Evolutionary conservation across 2,888 invertebrate species (phyloP).

Genomic region (Gymnoscelis rufifasciata): DNA sequence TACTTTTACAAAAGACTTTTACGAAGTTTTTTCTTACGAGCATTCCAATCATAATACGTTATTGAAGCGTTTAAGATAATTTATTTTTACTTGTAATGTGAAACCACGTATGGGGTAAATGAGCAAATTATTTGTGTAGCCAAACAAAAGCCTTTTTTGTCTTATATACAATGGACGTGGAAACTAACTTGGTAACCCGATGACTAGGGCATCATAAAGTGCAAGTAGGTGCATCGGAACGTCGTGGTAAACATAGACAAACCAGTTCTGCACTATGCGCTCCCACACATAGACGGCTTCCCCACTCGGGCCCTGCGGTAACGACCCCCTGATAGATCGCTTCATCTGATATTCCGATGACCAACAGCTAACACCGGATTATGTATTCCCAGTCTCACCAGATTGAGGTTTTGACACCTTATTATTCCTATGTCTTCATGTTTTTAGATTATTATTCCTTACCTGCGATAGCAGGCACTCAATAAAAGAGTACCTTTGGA

Average conservation of each 20-base stretch:
- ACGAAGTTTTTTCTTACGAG: conserved; percentile 16
- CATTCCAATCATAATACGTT: conserved; percentile 24
- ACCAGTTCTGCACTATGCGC: conserved; percentile 59
- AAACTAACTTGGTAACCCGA: conserved; percentile 5
- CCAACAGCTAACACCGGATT: conserved; percentile 47
- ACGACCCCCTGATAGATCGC: conserved; percentile 63
- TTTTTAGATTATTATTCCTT: background rate
- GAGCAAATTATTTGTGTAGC: conserved; percentile 5
- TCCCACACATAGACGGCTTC: conserved; percentile 74
- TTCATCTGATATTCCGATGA: conserved; percentile 63
- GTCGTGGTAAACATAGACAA: conserved; percentile 53
- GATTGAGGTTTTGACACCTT: conserved; percentile 23
- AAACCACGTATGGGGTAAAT: conserved; percentile 11
- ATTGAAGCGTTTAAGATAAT: conserved; percentile 25
- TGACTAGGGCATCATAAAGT: conserved; percentile 42
- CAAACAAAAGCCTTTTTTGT: background rate
- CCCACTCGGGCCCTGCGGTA: conserved; percentile 59
- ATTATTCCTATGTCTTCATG: conserved; percentile 1
- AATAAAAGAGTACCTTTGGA: background rate
- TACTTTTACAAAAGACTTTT: conserved; percentile 42
- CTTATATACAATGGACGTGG: background rate
- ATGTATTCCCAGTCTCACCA: conserved; percentile 42
- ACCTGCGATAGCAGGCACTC: background rate
- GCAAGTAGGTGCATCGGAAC: conserved; percentile 33
- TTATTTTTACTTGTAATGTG: conserved; percentile 11